phyloP scores from a whole-genome alignment of 2,888 invertebrate genomes.

The Euspilapteryx auroguttella region DNA sequence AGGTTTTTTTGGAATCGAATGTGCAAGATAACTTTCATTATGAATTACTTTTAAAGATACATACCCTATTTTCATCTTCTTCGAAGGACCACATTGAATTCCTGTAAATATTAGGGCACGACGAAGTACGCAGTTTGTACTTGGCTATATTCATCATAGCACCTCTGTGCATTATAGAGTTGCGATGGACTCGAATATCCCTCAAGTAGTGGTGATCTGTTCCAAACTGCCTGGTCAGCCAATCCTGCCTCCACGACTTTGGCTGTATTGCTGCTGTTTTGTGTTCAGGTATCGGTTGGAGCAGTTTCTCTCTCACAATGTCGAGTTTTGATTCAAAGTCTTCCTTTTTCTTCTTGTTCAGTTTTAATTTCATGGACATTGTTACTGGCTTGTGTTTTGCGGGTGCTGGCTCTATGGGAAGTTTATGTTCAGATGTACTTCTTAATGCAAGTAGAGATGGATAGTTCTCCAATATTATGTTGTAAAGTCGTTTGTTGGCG shows the following conservation, averaged over 20 bases:
- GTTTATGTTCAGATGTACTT: conserved; percentile 66
- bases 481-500: conserved; percentile 67
- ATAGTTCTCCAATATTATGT: conserved; percentile 72
- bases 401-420: conserved; percentile 32
- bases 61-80: conserved; percentile 67
- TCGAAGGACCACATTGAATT: conserved; percentile 86
- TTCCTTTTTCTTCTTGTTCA: conserved; percentile 34
- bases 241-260: conserved; percentile 17
- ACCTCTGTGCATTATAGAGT: conserved; percentile 84
- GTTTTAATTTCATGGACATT: conserved; percentile 65
- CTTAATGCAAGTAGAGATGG: conserved; percentile 67
- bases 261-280: conserved; percentile 28
- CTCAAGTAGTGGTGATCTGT: conserved; percentile 70
- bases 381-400: conserved; percentile 57
- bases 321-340: conserved; percentile 43
- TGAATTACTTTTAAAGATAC: too few species aligned
- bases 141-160: conserved; percentile 85
- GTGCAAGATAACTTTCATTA: too few species aligned
- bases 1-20: too few species aligned
- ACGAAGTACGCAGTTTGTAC: conserved; percentile 83
- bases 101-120: conserved; percentile 88
- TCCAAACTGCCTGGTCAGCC: conserved; percentile 53
- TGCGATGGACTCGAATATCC: conserved; percentile 72
- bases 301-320: conserved; percentile 31
- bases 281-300: conserved; percentile 47